Evolutionary conservation across 2,888 invertebrate species (phyloP), one percentile per base, ranked within the genome.

Genomic region (Drosophila lacicola): DNA sequence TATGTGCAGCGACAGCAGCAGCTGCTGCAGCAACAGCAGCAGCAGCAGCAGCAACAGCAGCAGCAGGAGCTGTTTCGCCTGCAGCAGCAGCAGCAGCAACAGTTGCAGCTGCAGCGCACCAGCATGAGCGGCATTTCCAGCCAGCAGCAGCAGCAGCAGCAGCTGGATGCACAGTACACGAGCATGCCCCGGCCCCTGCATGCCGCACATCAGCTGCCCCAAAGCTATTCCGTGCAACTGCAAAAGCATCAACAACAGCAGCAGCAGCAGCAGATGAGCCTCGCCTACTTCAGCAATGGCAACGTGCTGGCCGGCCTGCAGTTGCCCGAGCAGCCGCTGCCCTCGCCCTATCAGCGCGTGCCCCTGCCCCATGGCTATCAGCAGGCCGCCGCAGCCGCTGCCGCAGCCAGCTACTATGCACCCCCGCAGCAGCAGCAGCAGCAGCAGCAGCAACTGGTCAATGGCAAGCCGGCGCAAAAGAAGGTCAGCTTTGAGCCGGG

Each of bases 401-500:
- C 25, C 25, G 8, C 25, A 6, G 94, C 45, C 94, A 3, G 93
- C 66, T 88, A 44, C 61, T 79, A 75, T 17, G 34, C 45, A 6
- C 13, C 21, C 39, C 68, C 78, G 1, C 56, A 80, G 67, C 57
- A 74, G 21, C 86, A 84, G 45, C 78, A 66, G 4, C 91, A 92
- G 68, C 93, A 93, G 3, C 94, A 71, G 19, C 75, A 67, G 34
- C 86, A 84, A 17, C 68, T 60, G 60, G 17, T 85, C 76, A 53
- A 80, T 74, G 62, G 47, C 37, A 95, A 95, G 80, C 94, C 94
- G 81, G 84, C 83, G 49, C 94, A 94, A 82, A 96, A 96, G 89
- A 96, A 95, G 50, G 95, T 96, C 3, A 95, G 95, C 73, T 96
- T 96, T 82, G 96, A 96, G 88, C 94, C 95, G 0, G 95, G 95